Conservation (phyloP, 2,113 vertebrate genomes). For the Gadus chalcogrammus region DNA sequence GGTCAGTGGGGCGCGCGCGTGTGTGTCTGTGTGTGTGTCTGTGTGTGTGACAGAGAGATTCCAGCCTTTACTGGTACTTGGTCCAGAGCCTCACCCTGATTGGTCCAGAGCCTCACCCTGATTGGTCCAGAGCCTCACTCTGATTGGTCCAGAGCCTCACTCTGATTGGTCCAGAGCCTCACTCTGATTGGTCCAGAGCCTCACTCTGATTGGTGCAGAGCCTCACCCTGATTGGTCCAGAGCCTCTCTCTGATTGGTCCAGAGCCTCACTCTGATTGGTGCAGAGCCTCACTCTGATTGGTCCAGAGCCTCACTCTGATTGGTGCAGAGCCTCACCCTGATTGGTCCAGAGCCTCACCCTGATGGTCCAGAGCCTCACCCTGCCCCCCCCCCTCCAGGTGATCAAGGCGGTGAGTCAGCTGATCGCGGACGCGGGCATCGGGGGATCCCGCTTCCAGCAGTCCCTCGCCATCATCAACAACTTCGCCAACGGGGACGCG, state of each 20-base stretch:
- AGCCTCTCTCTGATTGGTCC: too few species aligned
- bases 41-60: not conserved
- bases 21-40: not conserved
- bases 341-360: too few species aligned
- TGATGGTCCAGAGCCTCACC: too few species aligned
- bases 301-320: too few species aligned
- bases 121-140: not conserved
- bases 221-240: not conserved
- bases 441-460: constrained; percentile 96
- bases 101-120: too few species aligned
- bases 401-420: constrained; percentile 96
- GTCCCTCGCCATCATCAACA: constrained; percentile 95
- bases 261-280: not conserved
- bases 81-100: not conserved
- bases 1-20: constrained; percentile 65
- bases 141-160: not conserved
- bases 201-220: too few species aligned
- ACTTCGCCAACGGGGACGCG: constrained; percentile 95
- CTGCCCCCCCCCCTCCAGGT: constrained; percentile 73
- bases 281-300: not conserved
- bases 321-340: too few species aligned
- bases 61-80: not conserved
- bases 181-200: too few species aligned
- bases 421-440: constrained; percentile 96
- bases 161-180: too few species aligned